Evolutionary conservation across 1,140 invertebrate genomes (phyloP), one percentile per base, ranked within the genome.

Genomic region (Heliconius himera): DNA sequence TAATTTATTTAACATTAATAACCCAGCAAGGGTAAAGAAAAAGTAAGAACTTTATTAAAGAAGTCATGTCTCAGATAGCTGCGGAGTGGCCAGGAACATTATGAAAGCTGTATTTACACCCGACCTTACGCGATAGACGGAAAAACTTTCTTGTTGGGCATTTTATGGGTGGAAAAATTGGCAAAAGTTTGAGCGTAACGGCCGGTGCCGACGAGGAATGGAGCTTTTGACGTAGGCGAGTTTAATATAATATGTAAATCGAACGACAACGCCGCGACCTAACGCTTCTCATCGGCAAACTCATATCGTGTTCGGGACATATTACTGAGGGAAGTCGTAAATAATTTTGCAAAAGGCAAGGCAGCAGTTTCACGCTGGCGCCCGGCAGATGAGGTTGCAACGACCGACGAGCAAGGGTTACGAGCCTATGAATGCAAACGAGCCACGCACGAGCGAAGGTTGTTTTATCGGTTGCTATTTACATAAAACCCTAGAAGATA

Each of bases 211-310:
- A 85, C 87, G 88, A 79, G 81, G 87, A 85, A 81, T 83, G 85
- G 86, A 85, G 88, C 84, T 85, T 81, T 74, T 76, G 85, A 83
- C 87, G 85, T 83, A 85, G 89, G 82, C 77, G 87, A 88, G 81
- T 94, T 94, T 94, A 94, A 94, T 94, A 94, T 94, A 94, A 93
- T 94, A 94, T 94, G 93, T 92, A 94, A 93, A 94, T 94, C 90
- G 91, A 91, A 92, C 87, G 88, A 85, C 88, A 85, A 86, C 88
- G 87, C 83, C 84, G 88, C 87, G 90, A 89, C 90, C 90, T 91
- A 85, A 86, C 84, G 86, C 83, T 89, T 84, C 81, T 87, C 83
- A 86, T 86, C 85, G 85, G 85, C 87, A 82, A 90, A 90, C 89
- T 94, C 91, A 93, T 93, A 94, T 94, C 86, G 90, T 83, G 79